These are phyloP conservation scores for Dasysyrphus albostriatus DNA, from an alignment of 2,888 invertebrate genomes.

Conservation along the genomic window DNA sequence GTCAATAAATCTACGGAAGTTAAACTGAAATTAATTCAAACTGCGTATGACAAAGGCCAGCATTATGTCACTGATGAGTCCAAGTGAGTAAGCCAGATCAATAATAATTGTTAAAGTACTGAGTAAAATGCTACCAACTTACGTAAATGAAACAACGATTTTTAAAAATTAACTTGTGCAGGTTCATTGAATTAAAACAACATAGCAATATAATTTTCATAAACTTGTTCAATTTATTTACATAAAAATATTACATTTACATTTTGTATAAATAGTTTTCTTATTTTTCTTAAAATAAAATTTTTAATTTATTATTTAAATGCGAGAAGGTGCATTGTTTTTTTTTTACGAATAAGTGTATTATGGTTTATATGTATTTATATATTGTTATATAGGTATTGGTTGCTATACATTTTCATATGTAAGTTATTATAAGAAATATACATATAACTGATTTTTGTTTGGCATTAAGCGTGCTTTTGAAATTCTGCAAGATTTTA, in stretches of 20 bases:
- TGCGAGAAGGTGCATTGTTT: slow-evolving; percentile 40
- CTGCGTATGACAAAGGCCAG: too few relatives aligned
- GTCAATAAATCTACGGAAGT: too few relatives aligned
- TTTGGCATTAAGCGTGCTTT: slow-evolving; percentile 20
- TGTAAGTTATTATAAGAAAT: neutral
- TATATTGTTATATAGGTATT: neutral
- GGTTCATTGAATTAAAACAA: too few relatives aligned
- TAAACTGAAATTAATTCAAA: too few relatives aligned
- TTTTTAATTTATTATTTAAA: slow-evolving; percentile 33
- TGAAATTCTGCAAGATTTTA: neutral
- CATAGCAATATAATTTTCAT: neutral
- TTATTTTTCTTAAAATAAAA: slow-evolving; percentile 36
- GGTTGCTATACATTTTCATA: slow-evolving; percentile 4
- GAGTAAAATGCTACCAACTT: too few relatives aligned
- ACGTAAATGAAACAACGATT: too few relatives aligned
- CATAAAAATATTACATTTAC: slow-evolving; percentile 51
- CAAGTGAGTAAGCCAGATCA: too few relatives aligned
- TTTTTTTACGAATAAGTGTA: slow-evolving; percentile 5
- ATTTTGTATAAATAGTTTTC: slow-evolving; percentile 61
- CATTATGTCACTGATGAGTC: too few relatives aligned
- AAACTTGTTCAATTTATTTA: slow-evolving; percentile 58
- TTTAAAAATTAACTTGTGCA: too few relatives aligned
- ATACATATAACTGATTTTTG: neutral
- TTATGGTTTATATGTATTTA: neutral
- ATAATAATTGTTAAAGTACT: too few relatives aligned